phyloP scores from a whole-genome alignment of 2,113 vertebrate genomes.

The Pristiophorus japonicus region DNA sequence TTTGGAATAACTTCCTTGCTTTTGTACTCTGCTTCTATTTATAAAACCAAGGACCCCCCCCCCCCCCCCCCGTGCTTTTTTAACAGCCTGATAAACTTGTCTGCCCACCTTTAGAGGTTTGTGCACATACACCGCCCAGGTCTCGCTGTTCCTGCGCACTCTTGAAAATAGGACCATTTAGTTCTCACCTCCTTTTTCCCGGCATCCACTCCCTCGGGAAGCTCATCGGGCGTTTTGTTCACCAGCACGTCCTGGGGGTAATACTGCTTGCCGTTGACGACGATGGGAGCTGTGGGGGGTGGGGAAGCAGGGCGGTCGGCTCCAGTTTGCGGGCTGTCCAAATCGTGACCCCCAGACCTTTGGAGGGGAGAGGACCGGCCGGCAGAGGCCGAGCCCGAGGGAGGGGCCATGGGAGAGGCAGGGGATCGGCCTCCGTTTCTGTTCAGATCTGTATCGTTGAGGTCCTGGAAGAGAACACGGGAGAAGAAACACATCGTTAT shows the following conservation, averaged over 20 bases:
- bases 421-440: slow-evolving; percentile 40
- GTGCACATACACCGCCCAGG: neutral
- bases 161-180: neutral
- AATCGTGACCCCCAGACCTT: slow-evolving; percentile 30
- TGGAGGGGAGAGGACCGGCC: slow-evolving; percentile 39
- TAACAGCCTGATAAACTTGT: neutral
- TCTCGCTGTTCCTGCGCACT: neutral
- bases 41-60: neutral
- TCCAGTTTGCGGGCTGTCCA: slow-evolving; percentile 39
- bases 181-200: slow-evolving; percentile 69
- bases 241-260: slow-evolving; percentile 56
- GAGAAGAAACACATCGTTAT: neutral
- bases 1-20: neutral
- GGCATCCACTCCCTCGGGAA: slow-evolving; percentile 69
- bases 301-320: neutral
- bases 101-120: rapidly evolving
- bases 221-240: slow-evolving; percentile 59
- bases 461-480: slow-evolving; percentile 55
- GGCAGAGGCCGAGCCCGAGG: slow-evolving; percentile 43
- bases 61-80: too few species aligned
- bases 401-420: neutral
- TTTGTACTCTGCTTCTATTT: neutral
- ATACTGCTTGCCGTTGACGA: slow-evolving; percentile 38
- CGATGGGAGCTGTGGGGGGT: slow-evolving; percentile 24
- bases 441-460: slow-evolving; percentile 58